Evolutionary conservation across 2,888 invertebrate species (phyloP), one percentile per base, ranked within the genome.

Genomic region (Rotaria macrura): DNA sequence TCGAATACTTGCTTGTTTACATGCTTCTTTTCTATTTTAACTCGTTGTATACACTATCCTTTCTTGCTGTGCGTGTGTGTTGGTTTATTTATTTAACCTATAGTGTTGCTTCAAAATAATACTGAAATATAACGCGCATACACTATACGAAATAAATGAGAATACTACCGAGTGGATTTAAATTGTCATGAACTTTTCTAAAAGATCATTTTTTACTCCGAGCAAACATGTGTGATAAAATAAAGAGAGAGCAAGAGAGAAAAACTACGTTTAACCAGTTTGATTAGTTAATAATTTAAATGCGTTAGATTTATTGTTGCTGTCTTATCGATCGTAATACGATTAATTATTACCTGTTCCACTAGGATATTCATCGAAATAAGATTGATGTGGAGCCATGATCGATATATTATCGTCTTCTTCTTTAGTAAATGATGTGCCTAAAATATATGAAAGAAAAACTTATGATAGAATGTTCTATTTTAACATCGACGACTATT

Each of bases 321-420:
- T 49, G 10, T 49, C 17, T 49, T 49, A 12, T 49, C 17, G 14
- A 49, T 49, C 14, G 17, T 17, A 49, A 49, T 49, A 49, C 9
- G 49, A 49, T 49, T 12, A 17, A 49, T 3, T 52, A n/a, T 79
- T 79, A 79, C 79, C 79, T 79, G 79, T 79, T 12, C 79, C 79
- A n/a, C 79, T 79, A 40, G 79, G 79, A 79, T 43, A 79, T 43
- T 79, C 79, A 12, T 79, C 79, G n/a, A 43, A 79, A 43, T 79
- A 79, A 10, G 40, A 38, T 43, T 43, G 40, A n/a, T 40, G 79
- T 43, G 79, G 79, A 14, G 43, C 79, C 25, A 40, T 65, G 17
- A 65, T 43, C 25, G 79, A 79, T 43, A 43, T n/a, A 43, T 23
- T n/a, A 43, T 79, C 79, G 43, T 79, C 79, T 43, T 43, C 79